These are phyloP conservation scores for Pteromalus puparum DNA, from an alignment of 1,140 invertebrate species.

Conservation along the genomic window DNA sequence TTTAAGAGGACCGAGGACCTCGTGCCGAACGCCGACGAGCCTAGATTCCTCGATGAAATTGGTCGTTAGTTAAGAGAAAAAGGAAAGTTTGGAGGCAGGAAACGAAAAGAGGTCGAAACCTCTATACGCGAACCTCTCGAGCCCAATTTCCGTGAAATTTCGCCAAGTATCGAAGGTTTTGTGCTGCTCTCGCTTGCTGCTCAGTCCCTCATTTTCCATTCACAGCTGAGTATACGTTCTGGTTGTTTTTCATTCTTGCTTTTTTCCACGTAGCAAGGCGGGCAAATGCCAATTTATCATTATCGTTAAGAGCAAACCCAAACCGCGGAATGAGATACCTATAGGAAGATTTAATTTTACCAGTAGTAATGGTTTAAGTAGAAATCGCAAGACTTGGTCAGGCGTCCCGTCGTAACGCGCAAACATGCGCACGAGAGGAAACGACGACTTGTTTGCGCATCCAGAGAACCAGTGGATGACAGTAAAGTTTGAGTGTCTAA, in stretches of 20 bases:
- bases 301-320: conserved; percentile 9
- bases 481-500: background rate
- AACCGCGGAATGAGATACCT: too few species aligned
- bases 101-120: background rate
- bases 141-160: conserved; percentile 51
- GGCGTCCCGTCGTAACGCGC: background rate
- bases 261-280: background rate
- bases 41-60: conserved; percentile 46
- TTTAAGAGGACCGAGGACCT: conserved; percentile 32
- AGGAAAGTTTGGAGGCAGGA: background rate
- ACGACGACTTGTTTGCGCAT: too few species aligned
- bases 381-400: background rate
- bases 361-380: background rate
- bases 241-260: background rate
- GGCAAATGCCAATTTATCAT: conserved; percentile 12
- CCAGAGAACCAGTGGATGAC: background rate
- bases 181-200: conserved; percentile 44
- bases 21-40: too few species aligned
- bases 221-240: background rate
- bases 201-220: background rate
- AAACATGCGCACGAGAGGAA: background rate
- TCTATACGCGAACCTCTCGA: conserved; percentile 26
- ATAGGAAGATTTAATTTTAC: background rate
- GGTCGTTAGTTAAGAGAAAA: conserved; percentile 38
- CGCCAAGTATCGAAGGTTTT: conserved; percentile 50